Conservation (phyloP, 2,797 vertebrate genomes). For the Spinus olivaceus region DNA sequence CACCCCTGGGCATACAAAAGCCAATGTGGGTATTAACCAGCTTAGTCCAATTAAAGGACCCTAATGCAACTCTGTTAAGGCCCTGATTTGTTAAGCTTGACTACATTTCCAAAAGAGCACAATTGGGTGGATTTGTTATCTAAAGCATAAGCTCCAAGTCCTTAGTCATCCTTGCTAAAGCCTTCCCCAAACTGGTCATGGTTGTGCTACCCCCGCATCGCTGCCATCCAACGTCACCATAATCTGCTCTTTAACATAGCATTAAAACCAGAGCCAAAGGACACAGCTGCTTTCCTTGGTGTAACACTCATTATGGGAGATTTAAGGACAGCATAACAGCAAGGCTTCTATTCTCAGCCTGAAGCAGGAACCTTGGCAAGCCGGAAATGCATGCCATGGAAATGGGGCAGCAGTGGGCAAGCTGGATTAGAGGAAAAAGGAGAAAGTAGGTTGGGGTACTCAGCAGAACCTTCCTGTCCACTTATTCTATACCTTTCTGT, state of each 20-base stretch:
- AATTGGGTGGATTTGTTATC: slow-evolving; percentile 55
- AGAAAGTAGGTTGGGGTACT: not conserved
- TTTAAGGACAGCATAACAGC: slow-evolving; percentile 41
- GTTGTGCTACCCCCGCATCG: not conserved
- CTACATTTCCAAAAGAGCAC: slow-evolving; percentile 31
- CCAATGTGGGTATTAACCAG: slow-evolving; percentile 41
- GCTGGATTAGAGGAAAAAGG: slow-evolving; percentile 4
- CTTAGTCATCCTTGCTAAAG: slow-evolving; percentile 64
- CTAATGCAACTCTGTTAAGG: slow-evolving; percentile 10
- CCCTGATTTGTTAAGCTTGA: slow-evolving; percentile 42
- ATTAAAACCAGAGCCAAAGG: slow-evolving; percentile 58
- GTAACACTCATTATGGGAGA: slow-evolving; percentile 53
- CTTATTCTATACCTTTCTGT: not conserved
- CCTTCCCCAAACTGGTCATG: slow-evolving; percentile 16
- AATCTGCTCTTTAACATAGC: slow-evolving; percentile 60
- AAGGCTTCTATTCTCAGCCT: slow-evolving; percentile 49
- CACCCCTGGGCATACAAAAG: not conserved
- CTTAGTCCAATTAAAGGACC: slow-evolving; percentile 67
- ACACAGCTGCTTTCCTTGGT: slow-evolving; percentile 50
- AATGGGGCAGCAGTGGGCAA: slow-evolving; percentile 48
- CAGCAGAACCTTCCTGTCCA: not conserved
- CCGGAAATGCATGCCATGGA: slow-evolving; percentile 42
- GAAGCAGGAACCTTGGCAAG: slow-evolving; percentile 5
- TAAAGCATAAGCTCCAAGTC: slow-evolving; percentile 43
- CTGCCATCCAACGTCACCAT: not conserved